Evolutionary conservation across 2,888 invertebrate genomes (phyloP), one percentile per base, ranked within the genome.

Genomic region (Choreutis nemorana): DNA sequence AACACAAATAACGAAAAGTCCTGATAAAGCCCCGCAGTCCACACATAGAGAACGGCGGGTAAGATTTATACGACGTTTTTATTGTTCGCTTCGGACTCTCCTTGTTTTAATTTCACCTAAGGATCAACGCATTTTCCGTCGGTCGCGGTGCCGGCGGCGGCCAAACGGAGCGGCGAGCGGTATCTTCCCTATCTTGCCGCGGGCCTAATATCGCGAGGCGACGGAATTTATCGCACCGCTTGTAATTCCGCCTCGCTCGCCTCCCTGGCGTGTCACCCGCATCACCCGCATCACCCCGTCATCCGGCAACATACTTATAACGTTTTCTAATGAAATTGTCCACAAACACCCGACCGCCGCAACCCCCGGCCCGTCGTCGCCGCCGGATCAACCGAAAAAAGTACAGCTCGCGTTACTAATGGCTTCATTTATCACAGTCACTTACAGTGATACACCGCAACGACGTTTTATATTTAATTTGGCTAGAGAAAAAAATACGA

Each of bases 321-420:
- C 71, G 58, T 65, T 77, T 77, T 73, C 75, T 79, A 79, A 79
- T 79, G 75, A 78, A 79, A 77, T 79, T 73, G 77, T 78, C 77
- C 73, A 70, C 73, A 67, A 71, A 62, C 63, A 61, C 64, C 55
- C 61, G 62, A 62, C 64, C 63, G 60, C 66, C 65, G 52, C 64
- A 65, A 57, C 63, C 67, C 68, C 62, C 60, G 52, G 60, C 60
- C 60, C 64, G 67, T 57, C 57, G 67, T 55, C 71, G 67, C 61
- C 61, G 65, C 61, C 68, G 73, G 73, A 77, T 73, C 66, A 73
- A 75, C 77, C 75, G 64, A 77, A 77, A 77, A 77, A 78, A 75
- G 67, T 72, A 68, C 63, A 67, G 70, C 75, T 77, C 75, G 68
- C 72, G 67, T 77, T 77, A 73, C 78, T 77, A 77, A 78, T 78